Evolutionary conservation across 2,113 vertebrate species (phyloP), one percentile per base, ranked within the genome.

Genomic region (Onychostruthus taczanowskii): DNA sequence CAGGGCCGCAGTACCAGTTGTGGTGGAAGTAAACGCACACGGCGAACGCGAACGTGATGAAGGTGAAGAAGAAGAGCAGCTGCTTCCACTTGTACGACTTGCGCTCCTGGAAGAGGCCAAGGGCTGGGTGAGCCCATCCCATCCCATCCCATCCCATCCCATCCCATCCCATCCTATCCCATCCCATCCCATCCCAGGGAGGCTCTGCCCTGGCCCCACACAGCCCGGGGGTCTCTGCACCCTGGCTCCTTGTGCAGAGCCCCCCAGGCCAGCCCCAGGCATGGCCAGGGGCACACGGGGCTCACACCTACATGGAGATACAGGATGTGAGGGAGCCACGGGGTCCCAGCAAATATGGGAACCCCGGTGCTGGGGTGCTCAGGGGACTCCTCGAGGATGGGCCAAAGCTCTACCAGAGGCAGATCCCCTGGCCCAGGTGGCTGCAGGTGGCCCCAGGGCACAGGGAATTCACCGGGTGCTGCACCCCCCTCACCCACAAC

Each of bases 1-100:
- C 99, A 0, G 98, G 74, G 84, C 99, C 98, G 50, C 99, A 99
- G 94, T 98, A 98, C 84, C 97, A 98, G 97, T 99, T 99, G 98
- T 99, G 99, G 66, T 99, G 98, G 92, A 98, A 97, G 97, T 98
- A 99, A 96, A 99, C 98, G 9, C 98, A 98, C 3, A 97, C 87
- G 0, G 99, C 98, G 0, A 97, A 91, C 0, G 94, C 24, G 16
- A 98, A 99, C 3, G 98, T 98, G 96, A 96, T 5, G 79, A 99
- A 78, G 96, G 99, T 99, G 95, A 98, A 98, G 93, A 98, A 56
- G 95, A 99, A 99, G 93, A 99, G 98, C 87, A 98, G 98, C 91
- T 97, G 75, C 95, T 99, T 99, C 98, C 98, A 99, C 69, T 84
- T 96, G 94, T 98, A 99, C 0, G 99, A 99, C 43, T 95, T 99